phyloP scores from a whole-genome alignment of 2,797 vertebrate genomes.

The Ptychadena robeensis region DNA sequence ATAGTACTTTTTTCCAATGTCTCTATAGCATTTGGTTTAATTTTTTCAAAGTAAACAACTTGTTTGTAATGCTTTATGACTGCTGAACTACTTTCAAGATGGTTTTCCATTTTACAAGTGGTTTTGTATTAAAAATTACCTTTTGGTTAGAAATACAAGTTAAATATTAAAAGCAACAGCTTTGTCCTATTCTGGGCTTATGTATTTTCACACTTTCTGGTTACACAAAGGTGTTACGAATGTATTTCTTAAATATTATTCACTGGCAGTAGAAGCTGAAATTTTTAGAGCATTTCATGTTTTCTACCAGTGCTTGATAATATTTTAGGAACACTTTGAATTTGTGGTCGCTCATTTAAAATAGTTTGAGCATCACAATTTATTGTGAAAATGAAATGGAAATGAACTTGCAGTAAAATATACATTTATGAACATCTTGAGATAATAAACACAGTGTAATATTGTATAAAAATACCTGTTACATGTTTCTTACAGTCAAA shows the following conservation, averaged over 20 bases:
- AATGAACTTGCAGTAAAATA: background rate
- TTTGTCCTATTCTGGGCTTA: conserved; percentile 21
- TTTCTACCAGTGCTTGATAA: background rate
- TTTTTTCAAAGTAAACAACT: background rate
- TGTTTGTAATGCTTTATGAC: background rate
- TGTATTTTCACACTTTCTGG: conserved; percentile 21
- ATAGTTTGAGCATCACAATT: no score
- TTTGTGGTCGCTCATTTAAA: background rate
- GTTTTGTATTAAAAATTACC: background rate
- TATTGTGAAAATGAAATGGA: background rate
- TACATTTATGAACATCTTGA: background rate
- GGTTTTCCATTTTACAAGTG: background rate
- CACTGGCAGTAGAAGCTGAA: background rate
- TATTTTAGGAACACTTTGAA: background rate
- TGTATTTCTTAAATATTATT: conserved; percentile 13
- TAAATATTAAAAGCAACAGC: conserved; percentile 26
- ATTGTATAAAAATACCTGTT: no score
- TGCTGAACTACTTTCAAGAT: background rate
- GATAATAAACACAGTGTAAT: no score
- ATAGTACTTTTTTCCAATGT: background rate
- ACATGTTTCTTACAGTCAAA: no score
- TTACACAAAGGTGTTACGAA: conserved; percentile 1
- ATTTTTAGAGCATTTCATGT: background rate
- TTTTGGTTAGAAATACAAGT: conserved; percentile 17
- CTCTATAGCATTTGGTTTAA: background rate